Conservation (phyloP, 2,113 vertebrate species). For the Centropus unirufus region DNA sequence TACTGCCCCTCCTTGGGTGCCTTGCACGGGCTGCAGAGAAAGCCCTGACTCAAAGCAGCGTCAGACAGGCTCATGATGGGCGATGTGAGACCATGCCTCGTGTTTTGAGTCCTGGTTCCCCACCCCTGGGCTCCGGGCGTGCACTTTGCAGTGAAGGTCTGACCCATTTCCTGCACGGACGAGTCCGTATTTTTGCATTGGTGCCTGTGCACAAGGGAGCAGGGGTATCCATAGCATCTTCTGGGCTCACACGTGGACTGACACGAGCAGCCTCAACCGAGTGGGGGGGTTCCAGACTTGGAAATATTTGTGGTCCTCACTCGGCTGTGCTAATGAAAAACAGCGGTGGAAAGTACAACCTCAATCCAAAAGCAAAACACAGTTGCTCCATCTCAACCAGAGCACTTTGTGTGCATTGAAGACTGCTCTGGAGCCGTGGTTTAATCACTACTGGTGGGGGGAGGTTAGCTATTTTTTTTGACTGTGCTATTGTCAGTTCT, state of each 20-base stretch:
- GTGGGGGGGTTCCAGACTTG: background rate
- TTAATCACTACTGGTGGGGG: background rate
- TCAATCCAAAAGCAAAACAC: background rate
- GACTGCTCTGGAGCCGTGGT: background rate
- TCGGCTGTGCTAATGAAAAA: background rate
- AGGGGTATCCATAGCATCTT: background rate
- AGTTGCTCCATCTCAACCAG: background rate
- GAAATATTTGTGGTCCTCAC: background rate
- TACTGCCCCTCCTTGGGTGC: background rate
- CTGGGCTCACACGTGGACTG: background rate
- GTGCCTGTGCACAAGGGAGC: fast-evolving
- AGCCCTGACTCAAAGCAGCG: background rate
- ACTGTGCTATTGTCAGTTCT: background rate
- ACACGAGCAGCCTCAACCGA: background rate
- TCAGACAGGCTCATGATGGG: background rate
- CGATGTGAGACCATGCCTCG: fast-evolving
- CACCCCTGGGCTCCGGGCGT: background rate
- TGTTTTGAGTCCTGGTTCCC: background rate
- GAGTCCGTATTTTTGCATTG: background rate
- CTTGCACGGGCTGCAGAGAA: background rate
- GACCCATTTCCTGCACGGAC: background rate
- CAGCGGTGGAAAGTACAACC: background rate
- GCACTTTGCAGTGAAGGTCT: background rate
- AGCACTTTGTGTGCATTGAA: background rate
- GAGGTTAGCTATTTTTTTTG: background rate